Evolutionary conservation across 2,797 vertebrate genomes (phyloP), one percentile per base, ranked within the genome.

Genomic region (Girardinus metallicus): DNA sequence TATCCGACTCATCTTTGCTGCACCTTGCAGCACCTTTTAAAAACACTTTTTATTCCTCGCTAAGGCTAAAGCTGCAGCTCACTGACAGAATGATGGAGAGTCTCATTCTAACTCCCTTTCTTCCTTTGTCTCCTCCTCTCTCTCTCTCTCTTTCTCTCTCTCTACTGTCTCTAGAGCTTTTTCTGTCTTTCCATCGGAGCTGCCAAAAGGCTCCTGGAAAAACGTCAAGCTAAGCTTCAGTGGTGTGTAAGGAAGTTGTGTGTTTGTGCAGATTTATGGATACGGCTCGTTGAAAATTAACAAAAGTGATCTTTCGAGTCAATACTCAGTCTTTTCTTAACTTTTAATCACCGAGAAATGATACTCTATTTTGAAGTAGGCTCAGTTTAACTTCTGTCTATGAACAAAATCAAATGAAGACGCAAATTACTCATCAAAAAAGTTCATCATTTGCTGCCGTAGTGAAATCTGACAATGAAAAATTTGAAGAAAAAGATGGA

Each of bases 1-100:
- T 95, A 96, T 96, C 95, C 90, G 87, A 91, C 91, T 95, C 94
- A 89, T 93, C 91, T 86, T 90, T 51, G 74, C 83, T 81, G 85
- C 82, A 88, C 89, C 92, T 93, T 73, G 66, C 77, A 89, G 89
- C 88, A 91, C 87, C 89, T 91, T 92, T 92, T 93, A 91, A 91
- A 94, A 95, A 91, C 86, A 88, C 88, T 90, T 87, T 88, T 90
- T 89, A 91, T 92, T 93, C 87, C 87, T 66, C 5, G 77, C 87
- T 85, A 88, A 90, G 72, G 80, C 88, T 80, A 87, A 90, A 91
- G 89, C 92, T 79, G 88, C 86, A 85, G 79, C 89, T 89, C 55
- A 23, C 88, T 92, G 91, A 92, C 92, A 93, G 88, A 86, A 91
- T 91, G 93, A 94, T 94, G 91, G 90, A 94, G 86, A 87, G 88